Evolutionary conservation across 2,113 vertebrate species (phyloP), one percentile per base, ranked within the genome.

Genomic region (Neodon shergylaensis): DNA sequence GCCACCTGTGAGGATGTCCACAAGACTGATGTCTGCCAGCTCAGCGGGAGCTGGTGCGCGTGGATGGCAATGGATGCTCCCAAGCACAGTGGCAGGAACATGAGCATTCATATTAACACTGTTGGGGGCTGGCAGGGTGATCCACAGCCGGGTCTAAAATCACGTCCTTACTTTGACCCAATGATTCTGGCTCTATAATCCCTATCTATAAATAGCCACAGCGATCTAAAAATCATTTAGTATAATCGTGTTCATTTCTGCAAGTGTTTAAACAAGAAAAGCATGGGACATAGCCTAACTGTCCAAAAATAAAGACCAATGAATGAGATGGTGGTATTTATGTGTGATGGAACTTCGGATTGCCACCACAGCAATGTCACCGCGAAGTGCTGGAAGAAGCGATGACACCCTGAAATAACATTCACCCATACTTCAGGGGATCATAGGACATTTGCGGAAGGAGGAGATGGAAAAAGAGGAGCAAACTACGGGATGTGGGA

Each of bases 21-120:
- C 1, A 12, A 0, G 2, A 1, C 26, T 1, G 2, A 1, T 0
- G 5, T 10, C 22, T 0, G 8, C 12, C 22, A 33, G 36, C 31
- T 66, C 33, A 28, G 0, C 1, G 0, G 0, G 21, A 1, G 39
- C 81, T 11, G 47, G 3, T 0, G 0, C 0, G n/a, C 26, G 26
- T 0, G 7, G 24, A 10, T 52, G 3, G 39, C 5, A 0, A 1
- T 0, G 31, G 9, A 5, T 0, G 4, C 33, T 1, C 42, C 5
- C 49, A 8, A 5, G 22, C 0, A 14, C 47, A 0, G 11, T 36
- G 0, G 7, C 10, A 49, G 49, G 22, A 26, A 44, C 0, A 11
- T 1, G 33, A 78, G 44, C 2, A 19, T 61, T 70, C 21, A 42
- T 26, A 22, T 22, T 0, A 8, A 14, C 17, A 17, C 33, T 47